These are phyloP conservation scores for Aplodontia rufa DNA, from an alignment of 2,113 vertebrate species.

Conservation along the genomic window DNA sequence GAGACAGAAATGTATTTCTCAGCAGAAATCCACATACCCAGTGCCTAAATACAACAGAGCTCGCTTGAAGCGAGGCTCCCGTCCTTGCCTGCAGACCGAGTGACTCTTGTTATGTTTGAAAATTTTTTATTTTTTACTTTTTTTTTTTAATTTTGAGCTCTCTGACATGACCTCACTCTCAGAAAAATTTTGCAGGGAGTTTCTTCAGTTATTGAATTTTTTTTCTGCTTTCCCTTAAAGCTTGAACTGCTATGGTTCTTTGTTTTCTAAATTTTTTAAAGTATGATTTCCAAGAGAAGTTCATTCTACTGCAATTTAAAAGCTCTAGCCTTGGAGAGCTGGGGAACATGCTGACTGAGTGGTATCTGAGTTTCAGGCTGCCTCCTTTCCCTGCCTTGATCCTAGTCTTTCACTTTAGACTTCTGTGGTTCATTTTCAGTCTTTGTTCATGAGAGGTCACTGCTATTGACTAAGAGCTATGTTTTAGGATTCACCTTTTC, in stretches of 20 bases:
- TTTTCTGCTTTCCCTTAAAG: neutral
- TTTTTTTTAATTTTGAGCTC: slow-evolving; percentile 37
- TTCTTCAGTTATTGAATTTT: slow-evolving; percentile 35
- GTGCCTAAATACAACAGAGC: neutral
- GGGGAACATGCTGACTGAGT: neutral
- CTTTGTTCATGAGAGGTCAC: neutral
- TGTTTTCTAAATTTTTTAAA: neutral
- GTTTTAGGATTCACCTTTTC: neutral
- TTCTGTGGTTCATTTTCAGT: neutral
- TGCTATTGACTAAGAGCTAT: neutral
- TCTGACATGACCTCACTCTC: neutral
- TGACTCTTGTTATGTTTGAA: neutral
- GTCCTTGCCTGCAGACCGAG: neutral
- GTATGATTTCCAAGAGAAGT: neutral
- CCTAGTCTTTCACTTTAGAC: neutral
- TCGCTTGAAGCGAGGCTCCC: neutral
- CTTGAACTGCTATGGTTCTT: neutral
- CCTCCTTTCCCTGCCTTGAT: neutral
- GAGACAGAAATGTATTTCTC: neutral
- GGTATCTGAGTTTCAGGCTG: neutral
- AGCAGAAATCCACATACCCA: neutral
- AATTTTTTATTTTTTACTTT: slow-evolving; percentile 23
- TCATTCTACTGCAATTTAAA: slow-evolving; percentile 12
- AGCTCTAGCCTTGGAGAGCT: neutral
- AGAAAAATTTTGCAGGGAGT: neutral